Evolutionary conservation across 23 tunicate genomes (phyloP), one percentile per base, ranked within the genome.

Genomic region (Trididemnum clinides): DNA sequence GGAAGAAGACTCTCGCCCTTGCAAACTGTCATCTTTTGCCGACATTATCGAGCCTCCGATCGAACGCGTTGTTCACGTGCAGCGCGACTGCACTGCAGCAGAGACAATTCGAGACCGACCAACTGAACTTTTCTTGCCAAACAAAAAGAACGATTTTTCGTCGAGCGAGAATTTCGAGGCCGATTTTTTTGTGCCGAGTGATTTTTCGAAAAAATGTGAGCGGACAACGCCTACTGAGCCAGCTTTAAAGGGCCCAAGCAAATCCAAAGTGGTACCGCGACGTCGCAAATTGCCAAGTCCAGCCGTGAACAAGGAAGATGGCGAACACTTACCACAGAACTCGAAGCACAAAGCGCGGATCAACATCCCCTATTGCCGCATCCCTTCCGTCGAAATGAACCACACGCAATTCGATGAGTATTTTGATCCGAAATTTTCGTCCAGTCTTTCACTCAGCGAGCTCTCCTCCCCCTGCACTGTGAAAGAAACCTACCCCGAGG

Each of bases 371-470:
- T 59, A 59, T 59, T 29, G 6, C 2, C 85, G 91, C 65, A 92
- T 92, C 54, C 97, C 97, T 23, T 87, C 91, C 1, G 82, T 92
- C 51, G 86, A 90, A 33, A 65, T 92, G 70, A 77, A 92, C 33
- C 97, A 92, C 35, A 89, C 82, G 18, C 85, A 33, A 19, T 92
- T 92, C 57, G 85, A 82, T 30, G 83, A 87, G 30, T 92, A 87
- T 83, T 92, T 92, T 54, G 81, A 64, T 63, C 39, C 28, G 23
- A 18, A 62, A 12, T 44, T 10, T 10, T 21, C 69, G 6, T 4
- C 18, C 4, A 15, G 6, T 22, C 10, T 25, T 64, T 78, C 71
- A 28, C 34, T 26, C 12, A 1, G 18, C 23, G 6, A 51, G 2
- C 26, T 0, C 59, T 28, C 85, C 3, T 21, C 22, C 1, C 63